Evolutionary conservation across 2,888 invertebrate genomes (phyloP), one percentile per base, ranked within the genome.

Genomic region (Drosophila pseudotakahashii): DNA sequence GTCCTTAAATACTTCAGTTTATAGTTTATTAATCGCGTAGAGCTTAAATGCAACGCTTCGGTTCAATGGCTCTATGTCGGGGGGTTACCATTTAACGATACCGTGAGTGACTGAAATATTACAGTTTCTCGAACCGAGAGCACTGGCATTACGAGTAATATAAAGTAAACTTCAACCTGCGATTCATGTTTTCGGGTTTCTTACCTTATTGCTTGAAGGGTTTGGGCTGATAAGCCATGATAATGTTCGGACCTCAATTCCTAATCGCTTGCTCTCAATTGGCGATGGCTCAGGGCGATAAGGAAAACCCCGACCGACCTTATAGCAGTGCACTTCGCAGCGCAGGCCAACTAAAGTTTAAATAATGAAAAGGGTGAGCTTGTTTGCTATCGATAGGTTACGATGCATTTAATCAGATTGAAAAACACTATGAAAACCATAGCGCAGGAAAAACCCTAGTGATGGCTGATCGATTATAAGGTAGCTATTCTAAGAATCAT

Each of bases 11-110:
- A 61, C 61, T 70, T 53, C 61, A 57, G 57, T 70, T 68, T 68
- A 71, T 58, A 50, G 53, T 26, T 41, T 14, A 14, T 52, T 53
- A 63, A 52, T 66, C 69, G 68, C 52, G 55, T 48, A 53, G 23
- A 48, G 47, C 34, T 76, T 54, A 23, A 52, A 62, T 74, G 64
- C 58, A 55, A 47, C 50, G 13, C 30, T n/a, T n/a, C 48, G 42
- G 64, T 68, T 84, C 66, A 77, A 77, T 68, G 69, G 68, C 48
- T 73, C 51, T 55, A 77, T 59, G 81, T 81, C 78, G 79, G 57
- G 59, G 73, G 77, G 85, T 83, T 81, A 83, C 76, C 81, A 77
- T 75, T 78, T 44, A 73, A 83, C 50, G 74, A 69, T 66, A 57
- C 57, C 11, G 32, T 55, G 63, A 34, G 48, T 63, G 19, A 14